Evolutionary conservation across 2,113 vertebrate genomes (phyloP).

Genomic region (Falco punctatus): DNA sequence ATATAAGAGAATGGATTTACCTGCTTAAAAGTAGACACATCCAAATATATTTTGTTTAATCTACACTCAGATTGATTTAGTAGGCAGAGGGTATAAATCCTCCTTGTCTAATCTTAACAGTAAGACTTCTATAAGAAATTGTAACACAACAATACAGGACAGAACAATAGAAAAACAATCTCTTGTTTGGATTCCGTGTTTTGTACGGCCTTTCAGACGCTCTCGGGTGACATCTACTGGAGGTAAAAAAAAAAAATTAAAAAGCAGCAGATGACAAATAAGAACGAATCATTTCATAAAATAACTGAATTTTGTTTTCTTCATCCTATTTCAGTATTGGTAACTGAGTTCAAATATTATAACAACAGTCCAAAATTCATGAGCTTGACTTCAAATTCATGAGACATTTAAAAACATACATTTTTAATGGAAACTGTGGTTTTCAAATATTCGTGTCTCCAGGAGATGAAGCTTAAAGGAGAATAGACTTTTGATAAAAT

Average conservation of each 20-base stretch:
- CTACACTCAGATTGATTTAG: not conserved
- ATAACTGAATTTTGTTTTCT: not conserved
- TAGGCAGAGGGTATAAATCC: not conserved
- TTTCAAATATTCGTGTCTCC: constrained; percentile 3
- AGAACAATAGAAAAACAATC: constrained; percentile 32
- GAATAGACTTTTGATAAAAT: constrained; percentile 10
- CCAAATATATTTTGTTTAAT: not conserved
- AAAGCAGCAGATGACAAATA: not conserved
- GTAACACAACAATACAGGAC: not conserved
- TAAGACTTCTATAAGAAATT: not conserved
- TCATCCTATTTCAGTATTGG: not conserved
- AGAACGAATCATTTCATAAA: not conserved
- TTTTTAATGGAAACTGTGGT: not conserved
- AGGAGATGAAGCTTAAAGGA: not conserved
- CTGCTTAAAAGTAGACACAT: not conserved
- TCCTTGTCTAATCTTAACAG: not conserved
- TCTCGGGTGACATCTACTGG: constrained; percentile 73
- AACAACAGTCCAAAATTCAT: not conserved
- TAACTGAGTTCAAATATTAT: not conserved
- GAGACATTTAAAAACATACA: not conserved
- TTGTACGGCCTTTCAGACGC: constrained; percentile 23
- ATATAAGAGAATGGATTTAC: not conserved
- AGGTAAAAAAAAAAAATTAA: not conserved
- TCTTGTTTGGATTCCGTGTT: not conserved
- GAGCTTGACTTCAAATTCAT: not conserved